Evolutionary conservation across 2,113 vertebrate species (phyloP).

Genomic region (Apus apus): DNA sequence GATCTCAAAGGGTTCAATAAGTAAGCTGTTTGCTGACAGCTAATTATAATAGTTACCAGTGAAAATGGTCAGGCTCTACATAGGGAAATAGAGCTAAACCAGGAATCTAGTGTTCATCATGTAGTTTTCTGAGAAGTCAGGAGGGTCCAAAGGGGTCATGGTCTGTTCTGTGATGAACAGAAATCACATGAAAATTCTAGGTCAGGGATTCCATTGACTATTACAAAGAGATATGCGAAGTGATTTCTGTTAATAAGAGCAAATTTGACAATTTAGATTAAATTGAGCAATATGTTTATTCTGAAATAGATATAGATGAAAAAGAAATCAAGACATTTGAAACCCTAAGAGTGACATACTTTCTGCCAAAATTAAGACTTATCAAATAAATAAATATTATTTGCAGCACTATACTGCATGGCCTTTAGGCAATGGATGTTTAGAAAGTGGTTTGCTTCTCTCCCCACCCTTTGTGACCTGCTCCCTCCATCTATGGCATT

Average conservation of each 20-base stretch:
- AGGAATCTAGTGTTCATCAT: background rate
- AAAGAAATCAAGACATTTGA: background rate
- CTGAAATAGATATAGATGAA: background rate
- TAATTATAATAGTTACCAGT: background rate
- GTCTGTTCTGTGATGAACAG: background rate
- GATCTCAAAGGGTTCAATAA: background rate
- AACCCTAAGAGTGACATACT: background rate
- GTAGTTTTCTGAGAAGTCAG: background rate
- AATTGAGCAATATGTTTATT: background rate
- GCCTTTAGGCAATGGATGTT: background rate
- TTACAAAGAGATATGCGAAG: background rate
- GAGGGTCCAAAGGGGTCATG: background rate
- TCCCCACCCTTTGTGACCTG: background rate
- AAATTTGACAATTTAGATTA: background rate
- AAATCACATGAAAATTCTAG: background rate
- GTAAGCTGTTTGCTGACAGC: background rate
- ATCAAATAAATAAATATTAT: background rate
- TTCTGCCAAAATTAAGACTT: background rate
- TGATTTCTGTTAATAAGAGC: background rate
- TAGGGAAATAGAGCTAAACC: background rate
- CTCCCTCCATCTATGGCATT: background rate
- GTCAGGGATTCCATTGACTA: background rate
- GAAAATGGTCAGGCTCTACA: background rate
- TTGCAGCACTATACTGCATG: background rate
- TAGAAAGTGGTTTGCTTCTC: background rate